Base-by-base conservation (phyloP, 2,113 vertebrate genomes). In the Chaetodon trifascialis region DNA sequence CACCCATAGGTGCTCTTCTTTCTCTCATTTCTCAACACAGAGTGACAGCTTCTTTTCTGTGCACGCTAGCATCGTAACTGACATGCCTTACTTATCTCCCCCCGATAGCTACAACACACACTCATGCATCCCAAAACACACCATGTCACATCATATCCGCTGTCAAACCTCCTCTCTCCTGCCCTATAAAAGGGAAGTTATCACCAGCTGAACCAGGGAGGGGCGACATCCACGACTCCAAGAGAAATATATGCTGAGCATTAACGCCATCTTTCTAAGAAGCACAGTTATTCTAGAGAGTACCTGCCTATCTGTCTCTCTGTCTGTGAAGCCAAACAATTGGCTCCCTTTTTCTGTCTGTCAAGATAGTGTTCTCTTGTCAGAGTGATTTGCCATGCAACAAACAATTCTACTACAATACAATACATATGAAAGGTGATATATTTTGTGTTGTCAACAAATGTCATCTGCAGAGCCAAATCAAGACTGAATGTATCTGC, bases 1-100 rank as follows among this genome's bases (percentile, higher is more conserved):
- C 94, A 91, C 94, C 92, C 92, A 94, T 90, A 93, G 93, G 93
- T 94, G 91, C 90, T 91, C 83, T 76, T 86, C 86, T 90, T 90
- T 93, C 90, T 88, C 79, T 89, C 75, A 70, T 82, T 59, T 69
- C 74, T 85, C 70, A 76, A 72, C 66, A 30, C 80, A 69, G 79
- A 87, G 65, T 92, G 93, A 93, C 92, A 94, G 89, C 70, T 82
- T 87, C 88, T 87, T 91, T 92, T 92, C 82, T 92, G 68, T 75
- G 64, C 77, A 70, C 34, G n/a, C 80, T 65, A 64, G 76, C 83
- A 88, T 79, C 80, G 86, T 91, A 89, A 91, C 89, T 90, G 89
- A 91, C 90, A 84, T 16, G 88, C 77, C 73, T 90, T 93, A 91
- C 91, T 89, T 88, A 91, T 60, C 70, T 63, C 82, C 81, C 19